Percentiles rank a stretch among this genome's conserved stretches.
phyloP scores from a whole-genome alignment of 2,797 vertebrate species.

The Gobionotothen gibberifrons region DNA sequence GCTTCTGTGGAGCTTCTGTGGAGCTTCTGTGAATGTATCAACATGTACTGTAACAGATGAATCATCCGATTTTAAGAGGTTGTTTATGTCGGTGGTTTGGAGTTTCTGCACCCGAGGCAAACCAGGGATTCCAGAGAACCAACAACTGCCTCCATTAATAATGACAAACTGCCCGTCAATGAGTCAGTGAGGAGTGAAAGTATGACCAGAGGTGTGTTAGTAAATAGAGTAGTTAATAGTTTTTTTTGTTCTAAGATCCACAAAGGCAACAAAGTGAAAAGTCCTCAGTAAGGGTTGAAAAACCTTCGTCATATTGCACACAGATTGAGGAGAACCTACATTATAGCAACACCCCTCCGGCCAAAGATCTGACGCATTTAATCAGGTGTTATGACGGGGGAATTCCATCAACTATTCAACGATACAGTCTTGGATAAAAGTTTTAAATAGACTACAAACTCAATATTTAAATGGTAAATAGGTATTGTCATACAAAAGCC shows the following conservation, averaged over 20 bases:
- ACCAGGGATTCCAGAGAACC: conserved; percentile 74
- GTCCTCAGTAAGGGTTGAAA: conserved; percentile 2
- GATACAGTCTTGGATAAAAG: neutral
- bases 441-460: neutral
- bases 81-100: conserved; percentile 78
- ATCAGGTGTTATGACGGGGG: conserved; percentile 19
- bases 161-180: conserved; percentile 71
- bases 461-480: neutral
- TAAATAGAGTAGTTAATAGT: conserved; percentile 11
- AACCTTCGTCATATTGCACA: neutral
- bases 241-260: neutral
- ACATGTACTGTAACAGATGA: conserved; percentile 76
- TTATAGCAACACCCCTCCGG: conserved; percentile 1
- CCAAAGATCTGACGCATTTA: conserved; percentile 22
- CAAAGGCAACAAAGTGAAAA: conserved; percentile 7
- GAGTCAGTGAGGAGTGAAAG: conserved; percentile 72
- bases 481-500: neutral
- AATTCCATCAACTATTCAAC: conserved; percentile 33
- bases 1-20: conserved; percentile 60
- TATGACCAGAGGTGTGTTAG: conserved; percentile 49
- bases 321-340: conserved; percentile 24
- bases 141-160: conserved; percentile 73
- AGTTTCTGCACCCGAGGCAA: conserved; percentile 80
- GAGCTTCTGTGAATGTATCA: conserved; percentile 50
- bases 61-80: conserved; percentile 73